A percentile compares a stretch with the other conserved stretches of the same genome.
These are phyloP conservation scores for Sebastes hubbsi DNA, from an alignment of 2,797 vertebrate species.

Conservation along the genomic window DNA sequence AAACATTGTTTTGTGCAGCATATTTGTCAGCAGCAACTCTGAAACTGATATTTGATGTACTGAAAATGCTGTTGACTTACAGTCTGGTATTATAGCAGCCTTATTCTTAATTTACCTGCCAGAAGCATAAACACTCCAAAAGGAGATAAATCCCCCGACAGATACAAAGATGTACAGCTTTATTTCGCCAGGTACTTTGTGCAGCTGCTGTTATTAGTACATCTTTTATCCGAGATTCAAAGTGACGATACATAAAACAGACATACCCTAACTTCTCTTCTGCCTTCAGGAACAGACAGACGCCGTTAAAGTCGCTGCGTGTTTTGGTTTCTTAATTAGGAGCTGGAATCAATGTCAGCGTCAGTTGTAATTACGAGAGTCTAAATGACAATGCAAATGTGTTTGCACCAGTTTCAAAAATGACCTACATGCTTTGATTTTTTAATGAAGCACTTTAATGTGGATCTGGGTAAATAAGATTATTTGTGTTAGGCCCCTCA, in stretches of 20 bases:
- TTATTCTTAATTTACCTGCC: slow-evolving; percentile 4
- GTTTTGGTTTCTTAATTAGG: slow-evolving; percentile 39
- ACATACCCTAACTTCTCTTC: neutral
- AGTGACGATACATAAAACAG: slow-evolving; percentile 3
- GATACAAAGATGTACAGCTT: slow-evolving; percentile 1
- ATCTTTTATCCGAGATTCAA: neutral
- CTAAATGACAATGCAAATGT: slow-evolving; percentile 44
- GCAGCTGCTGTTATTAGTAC: neutral
- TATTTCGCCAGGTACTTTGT: neutral
- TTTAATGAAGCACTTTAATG: slow-evolving; percentile 36
- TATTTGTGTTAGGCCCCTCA: neutral
- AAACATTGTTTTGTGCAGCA: neutral
- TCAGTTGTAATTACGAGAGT: slow-evolving; percentile 33
- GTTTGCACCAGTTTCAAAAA: slow-evolving; percentile 25
- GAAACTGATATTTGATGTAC: neutral
- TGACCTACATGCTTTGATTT: slow-evolving; percentile 65
- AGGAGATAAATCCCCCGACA: neutral
- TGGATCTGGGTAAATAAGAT: slow-evolving; percentile 18
- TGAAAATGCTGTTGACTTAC: neutral
- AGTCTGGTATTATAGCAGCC: neutral
- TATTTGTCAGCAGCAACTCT: neutral
- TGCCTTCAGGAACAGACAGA: neutral
- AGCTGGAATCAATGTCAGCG: slow-evolving; percentile 16
- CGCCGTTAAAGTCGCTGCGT: neutral
- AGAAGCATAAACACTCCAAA: neutral